These are phyloP conservation scores for Phyllotreta cruciferae DNA, from an alignment of 2,888 invertebrate species.

Conservation along the genomic window DNA sequence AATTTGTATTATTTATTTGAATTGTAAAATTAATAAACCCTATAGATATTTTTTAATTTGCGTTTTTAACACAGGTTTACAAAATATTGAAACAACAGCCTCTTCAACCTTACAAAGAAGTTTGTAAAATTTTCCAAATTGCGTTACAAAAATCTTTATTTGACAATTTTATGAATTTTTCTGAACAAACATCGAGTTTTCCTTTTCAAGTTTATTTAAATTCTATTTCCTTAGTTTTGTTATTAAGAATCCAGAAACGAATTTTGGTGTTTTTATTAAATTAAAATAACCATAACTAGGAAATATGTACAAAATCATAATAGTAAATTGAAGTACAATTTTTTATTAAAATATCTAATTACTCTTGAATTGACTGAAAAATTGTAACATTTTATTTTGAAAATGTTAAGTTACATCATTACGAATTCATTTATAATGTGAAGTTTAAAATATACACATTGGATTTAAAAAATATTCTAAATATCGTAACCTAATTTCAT, in stretches of 20 bases:
- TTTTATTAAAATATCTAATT: slow-evolving; percentile 37
- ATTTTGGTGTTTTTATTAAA: slow-evolving; percentile 36
- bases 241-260: slow-evolving; percentile 5
- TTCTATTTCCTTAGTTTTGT: neutral
- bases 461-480: slow-evolving; percentile 12
- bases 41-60: slow-evolving; percentile 33
- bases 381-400: slow-evolving; percentile 25
- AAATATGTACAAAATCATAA: slow-evolving; percentile 40
- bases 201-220: too few species aligned
- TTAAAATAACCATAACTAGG: slow-evolving; percentile 40
- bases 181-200: too few species aligned
- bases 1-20: slow-evolving; percentile 42
- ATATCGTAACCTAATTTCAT: slow-evolving; percentile 13
- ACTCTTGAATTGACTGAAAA: slow-evolving; percentile 27
- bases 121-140: too few species aligned
- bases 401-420: slow-evolving; percentile 14
- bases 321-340: slow-evolving; percentile 37
- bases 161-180: neutral
- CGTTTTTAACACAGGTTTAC: neutral
- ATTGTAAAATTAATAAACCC: slow-evolving; percentile 37
- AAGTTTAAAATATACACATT: slow-evolving; percentile 20
- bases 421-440: slow-evolving; percentile 15
- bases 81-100: too few species aligned
- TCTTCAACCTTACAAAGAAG: too few species aligned
- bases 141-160: too few species aligned